Conservation (phyloP, 2,113 vertebrate species). For the Rhadina sibilatrix region DNA sequence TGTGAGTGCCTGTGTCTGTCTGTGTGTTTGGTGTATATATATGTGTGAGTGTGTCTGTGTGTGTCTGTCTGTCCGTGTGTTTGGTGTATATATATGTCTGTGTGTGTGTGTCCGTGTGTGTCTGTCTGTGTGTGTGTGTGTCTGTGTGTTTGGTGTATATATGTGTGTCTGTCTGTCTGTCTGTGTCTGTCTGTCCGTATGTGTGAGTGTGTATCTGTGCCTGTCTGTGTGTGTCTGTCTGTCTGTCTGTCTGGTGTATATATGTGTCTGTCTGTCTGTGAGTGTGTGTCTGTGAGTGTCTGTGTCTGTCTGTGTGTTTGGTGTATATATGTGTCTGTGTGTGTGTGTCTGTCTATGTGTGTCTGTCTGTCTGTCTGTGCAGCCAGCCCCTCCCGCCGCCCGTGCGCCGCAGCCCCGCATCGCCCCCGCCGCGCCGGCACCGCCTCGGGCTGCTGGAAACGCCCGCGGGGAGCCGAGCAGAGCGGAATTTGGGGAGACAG, state of each 20-base stretch:
- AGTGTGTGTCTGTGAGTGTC: no score
- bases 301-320: no score
- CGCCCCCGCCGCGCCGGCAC: neutral
- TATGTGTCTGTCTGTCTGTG: no score
- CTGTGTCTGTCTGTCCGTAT: neutral
- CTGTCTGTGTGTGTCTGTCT: no score
- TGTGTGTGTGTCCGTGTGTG: neutral
- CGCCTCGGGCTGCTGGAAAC: neutral
- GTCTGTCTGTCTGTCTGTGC: no score
- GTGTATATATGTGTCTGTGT: no score
- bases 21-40: neutral
- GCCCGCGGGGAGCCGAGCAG: neutral
- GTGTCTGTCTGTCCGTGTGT: neutral
- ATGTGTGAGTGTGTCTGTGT: neutral
- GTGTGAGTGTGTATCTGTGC: neutral
- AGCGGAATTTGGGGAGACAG: neutral
- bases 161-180: neutral
- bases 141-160: no score
- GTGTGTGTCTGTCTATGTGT: no score
- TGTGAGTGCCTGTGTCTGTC: neutral
- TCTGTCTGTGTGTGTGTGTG: neutral
- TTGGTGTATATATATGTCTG: no score
- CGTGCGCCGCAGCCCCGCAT: neutral
- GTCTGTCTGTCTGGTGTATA: no score
- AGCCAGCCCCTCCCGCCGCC: fast-evolving